phyloP scores from a whole-genome alignment of 1,140 invertebrate species.

The Proctacanthus coquilletti region DNA sequence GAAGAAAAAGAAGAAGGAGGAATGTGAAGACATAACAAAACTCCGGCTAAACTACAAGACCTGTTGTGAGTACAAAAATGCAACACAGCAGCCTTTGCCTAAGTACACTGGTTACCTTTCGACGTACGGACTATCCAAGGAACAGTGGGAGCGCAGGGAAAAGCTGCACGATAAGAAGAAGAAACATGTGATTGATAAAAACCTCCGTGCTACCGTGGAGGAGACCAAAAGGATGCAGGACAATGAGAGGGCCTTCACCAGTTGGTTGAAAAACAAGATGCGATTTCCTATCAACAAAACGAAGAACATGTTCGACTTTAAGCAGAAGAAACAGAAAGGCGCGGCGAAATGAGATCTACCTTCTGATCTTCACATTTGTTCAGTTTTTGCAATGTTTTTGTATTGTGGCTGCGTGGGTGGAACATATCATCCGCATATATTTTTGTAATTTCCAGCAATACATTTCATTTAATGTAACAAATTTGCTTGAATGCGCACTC shows the following conservation, averaged over 20 bases:
- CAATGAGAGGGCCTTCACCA: constrained; percentile 27
- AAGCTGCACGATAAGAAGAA: constrained; percentile 15
- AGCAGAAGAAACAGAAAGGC: background rate
- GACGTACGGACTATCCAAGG: constrained; percentile 23
- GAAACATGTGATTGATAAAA: constrained; percentile 15
- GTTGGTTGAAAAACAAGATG: constrained; percentile 28
- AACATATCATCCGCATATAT: too few relatives aligned
- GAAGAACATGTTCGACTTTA: constrained; percentile 25
- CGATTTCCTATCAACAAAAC: constrained; percentile 27
- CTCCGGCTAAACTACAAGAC: constrained; percentile 24
- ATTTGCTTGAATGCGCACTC: too few relatives aligned
- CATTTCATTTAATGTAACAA: too few relatives aligned
- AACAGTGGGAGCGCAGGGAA: constrained; percentile 21
- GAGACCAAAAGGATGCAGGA: constrained; percentile 26
- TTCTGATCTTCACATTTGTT: too few relatives aligned
- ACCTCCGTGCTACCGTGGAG: constrained; percentile 18
- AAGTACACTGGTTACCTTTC: constrained; percentile 27
- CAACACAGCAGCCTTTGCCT: constrained; percentile 16
- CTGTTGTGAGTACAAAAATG: constrained; percentile 25
- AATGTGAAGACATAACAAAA: constrained; percentile 8
- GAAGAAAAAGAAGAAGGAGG: background rate
- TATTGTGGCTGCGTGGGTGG: too few relatives aligned
- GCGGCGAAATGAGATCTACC: too few relatives aligned
- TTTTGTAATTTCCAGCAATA: too few relatives aligned
- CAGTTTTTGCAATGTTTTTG: too few relatives aligned